Percentiles rank a stretch among this genome's conserved stretches.
phyloP scores from a whole-genome alignment of 2,888 invertebrate species.

The Homarus gammarus region DNA sequence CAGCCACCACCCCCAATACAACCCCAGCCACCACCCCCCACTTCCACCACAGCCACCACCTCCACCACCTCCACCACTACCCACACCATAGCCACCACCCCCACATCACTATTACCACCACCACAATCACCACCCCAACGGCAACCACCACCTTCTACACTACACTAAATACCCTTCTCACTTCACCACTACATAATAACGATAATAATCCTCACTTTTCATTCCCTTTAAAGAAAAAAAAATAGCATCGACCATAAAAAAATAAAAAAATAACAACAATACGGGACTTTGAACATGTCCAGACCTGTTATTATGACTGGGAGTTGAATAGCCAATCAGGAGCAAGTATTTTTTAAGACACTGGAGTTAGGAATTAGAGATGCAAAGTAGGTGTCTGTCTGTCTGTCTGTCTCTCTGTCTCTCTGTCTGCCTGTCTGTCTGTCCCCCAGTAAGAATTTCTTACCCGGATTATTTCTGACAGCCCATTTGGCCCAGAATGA shows the following conservation, averaged over 20 bases:
- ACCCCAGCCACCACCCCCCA: no score
- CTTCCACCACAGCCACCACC: no score
- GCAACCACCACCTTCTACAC: no score
- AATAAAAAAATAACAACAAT: constrained; percentile 3
- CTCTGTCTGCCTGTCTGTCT: not conserved
- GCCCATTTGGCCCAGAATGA: not conserved
- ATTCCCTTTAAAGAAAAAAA: not conserved
- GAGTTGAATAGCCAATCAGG: constrained; percentile 15
- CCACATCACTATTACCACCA: no score
- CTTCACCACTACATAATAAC: no score
- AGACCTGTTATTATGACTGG: not conserved
- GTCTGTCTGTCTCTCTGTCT: not conserved
- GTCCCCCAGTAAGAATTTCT: not conserved
- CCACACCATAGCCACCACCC: no score
- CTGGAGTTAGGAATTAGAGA: not conserved
- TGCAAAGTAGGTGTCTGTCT: constrained; percentile 6
- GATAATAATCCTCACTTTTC: not conserved
- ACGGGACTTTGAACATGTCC: no score
- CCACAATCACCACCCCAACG: no score
- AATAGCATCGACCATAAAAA: not conserved
- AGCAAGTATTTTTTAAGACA: not conserved
- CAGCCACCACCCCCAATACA: no score
- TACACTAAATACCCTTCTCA: no score
- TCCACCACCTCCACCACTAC: no score
- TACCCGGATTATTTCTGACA: not conserved